Evolutionary conservation across 2,888 invertebrate genomes (phyloP).

Genomic region (Lasioglossum vierecki): DNA sequence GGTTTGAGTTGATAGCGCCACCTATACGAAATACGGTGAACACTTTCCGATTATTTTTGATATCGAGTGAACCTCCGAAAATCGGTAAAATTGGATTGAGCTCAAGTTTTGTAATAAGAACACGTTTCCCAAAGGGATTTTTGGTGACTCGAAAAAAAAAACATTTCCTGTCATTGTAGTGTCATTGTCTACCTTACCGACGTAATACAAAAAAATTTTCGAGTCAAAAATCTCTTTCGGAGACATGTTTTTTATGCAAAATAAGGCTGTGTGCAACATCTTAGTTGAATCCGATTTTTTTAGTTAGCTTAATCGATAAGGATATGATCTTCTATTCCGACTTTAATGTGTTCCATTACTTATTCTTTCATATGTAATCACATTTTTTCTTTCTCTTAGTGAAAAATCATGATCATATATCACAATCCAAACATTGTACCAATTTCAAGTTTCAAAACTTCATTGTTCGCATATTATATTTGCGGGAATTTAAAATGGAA

Average conservation of each 20-base stretch:
- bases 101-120: too few species aligned
- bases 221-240: too few species aligned
- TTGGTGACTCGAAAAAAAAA: too few species aligned
- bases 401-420: background rate
- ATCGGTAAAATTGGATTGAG: too few species aligned
- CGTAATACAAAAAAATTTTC: too few species aligned
- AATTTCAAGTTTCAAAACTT: background rate
- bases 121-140: too few species aligned
- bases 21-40: background rate
- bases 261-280: too few species aligned
- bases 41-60: background rate
- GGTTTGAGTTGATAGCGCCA: background rate
- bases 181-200: too few species aligned
- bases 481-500: background rate
- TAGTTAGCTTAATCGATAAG: background rate
- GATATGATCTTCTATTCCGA: background rate
- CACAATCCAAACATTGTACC: background rate
- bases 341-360: background rate
- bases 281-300: too few species aligned
- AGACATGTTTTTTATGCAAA: too few species aligned
- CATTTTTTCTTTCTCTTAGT: background rate
- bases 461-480: background rate
- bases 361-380: background rate
- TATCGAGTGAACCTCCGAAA: background rate
- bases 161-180: too few species aligned